Base-by-base conservation (phyloP, 2,888 invertebrate genomes). In the Trichogramma dendrolimi region DNA sequence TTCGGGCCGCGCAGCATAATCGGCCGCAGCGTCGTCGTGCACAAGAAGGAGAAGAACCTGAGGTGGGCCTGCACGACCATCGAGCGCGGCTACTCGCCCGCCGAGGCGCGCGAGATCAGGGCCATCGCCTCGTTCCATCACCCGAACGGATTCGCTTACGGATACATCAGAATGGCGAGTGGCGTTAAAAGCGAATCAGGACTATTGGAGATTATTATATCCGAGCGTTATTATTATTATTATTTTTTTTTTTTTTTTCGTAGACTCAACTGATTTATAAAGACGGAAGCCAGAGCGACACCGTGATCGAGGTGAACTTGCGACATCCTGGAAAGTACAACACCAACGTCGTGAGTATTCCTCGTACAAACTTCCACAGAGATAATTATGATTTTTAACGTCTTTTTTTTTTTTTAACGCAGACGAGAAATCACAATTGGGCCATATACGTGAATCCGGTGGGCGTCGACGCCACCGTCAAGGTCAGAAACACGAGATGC, bases 61-160 rank as follows among this genome's bases (percentile, higher is more conserved):
- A 77, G 81, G 80, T 93, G 92, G 91, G 89, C 90, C 0, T 95
- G 95, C 75, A 89, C 92, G 1, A 88, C 88, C 0, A 83, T 95
- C 47, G 91, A 92, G 78, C 85, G 94, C 69, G 94, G 94, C 1
- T 94, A 93, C 79, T 89, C 92, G 64, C 92, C 93, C 0, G 87
- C 89, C 0, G 94, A 94, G 75, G 94, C 92, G 0, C 82, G 91
- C 44, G 93, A 95, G 81, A 82, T 93, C 53, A 84, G 92, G 61
- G 95, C 88, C 4, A 90, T 94, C 63, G 95, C 94, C 2, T 93
- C 92, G 0, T 96, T 96, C 79, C 94, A 95, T 81, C 91, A 94
- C 82, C 92, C 93, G 0, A 82, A 84, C 11, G 92, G 94, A 0
- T 92, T 87, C 79, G 91, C 93, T 1, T 87, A 85, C 78, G 96